phyloP scores from a whole-genome alignment of 2,888 invertebrate genomes.

The Crocallis elinguaria region DNA sequence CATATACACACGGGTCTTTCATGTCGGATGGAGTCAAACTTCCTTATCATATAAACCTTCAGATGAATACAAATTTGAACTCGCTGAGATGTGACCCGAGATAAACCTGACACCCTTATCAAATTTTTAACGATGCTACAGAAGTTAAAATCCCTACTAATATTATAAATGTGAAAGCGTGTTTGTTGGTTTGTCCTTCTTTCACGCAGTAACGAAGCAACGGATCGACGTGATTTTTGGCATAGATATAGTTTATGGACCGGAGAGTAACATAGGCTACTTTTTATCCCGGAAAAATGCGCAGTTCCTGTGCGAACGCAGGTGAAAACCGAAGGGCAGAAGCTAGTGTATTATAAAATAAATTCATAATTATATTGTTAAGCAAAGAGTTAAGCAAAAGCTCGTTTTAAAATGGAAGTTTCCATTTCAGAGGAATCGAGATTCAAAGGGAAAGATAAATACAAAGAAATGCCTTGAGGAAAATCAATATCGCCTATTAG shows the following conservation, averaged over 20 bases:
- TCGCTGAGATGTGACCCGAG: slow-evolving; percentile 23
- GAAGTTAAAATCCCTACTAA: no score
- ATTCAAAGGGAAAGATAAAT: slow-evolving; percentile 23
- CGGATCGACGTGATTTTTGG: no score
- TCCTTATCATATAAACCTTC: slow-evolving; percentile 49
- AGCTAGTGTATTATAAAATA: not conserved
- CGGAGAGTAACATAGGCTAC: no score
- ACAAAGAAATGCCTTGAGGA: slow-evolving; percentile 15
- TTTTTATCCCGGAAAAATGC: no score
- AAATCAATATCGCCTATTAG: slow-evolving; percentile 40
- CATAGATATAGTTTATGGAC: no score
- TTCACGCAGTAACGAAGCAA: no score
- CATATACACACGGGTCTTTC: slow-evolving; percentile 56
- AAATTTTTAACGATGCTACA: slow-evolving; percentile 21
- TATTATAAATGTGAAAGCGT: no score
- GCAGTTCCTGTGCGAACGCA: no score
- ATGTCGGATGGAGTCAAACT: slow-evolving; percentile 51
- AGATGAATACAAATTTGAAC: slow-evolving; percentile 37
- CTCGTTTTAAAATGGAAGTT: slow-evolving; percentile 6
- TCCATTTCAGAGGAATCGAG: not conserved
- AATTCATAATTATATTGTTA: slow-evolving; percentile 6
- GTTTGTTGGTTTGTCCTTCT: no score
- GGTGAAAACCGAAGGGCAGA: no score
- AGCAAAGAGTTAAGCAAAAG: not conserved
- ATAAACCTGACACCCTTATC: slow-evolving; percentile 28